A percentile compares a stretch with the other conserved stretches of the same genome.
Conservation (phyloP, 2,888 invertebrate genomes). For the Branchipolynoe longqiensis region DNA sequence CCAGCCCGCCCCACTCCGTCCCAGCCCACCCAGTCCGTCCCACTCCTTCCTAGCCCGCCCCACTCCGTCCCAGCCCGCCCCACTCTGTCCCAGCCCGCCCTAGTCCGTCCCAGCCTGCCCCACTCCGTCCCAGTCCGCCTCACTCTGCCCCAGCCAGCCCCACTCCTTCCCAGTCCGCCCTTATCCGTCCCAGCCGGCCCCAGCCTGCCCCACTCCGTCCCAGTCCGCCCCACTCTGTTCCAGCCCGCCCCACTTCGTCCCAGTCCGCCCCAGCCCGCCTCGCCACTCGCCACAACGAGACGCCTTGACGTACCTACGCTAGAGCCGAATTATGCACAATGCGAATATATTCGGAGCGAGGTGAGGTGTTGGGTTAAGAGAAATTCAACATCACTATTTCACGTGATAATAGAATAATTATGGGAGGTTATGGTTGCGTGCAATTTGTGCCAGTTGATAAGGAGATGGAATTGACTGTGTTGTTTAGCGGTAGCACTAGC, state of each 20-base stretch:
- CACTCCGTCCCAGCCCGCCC: background rate
- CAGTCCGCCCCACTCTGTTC: background rate
- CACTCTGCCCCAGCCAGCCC: background rate
- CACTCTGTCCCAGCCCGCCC: background rate
- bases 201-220: background rate
- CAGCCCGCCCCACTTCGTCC: background rate
- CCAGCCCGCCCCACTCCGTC: background rate
- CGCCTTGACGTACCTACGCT: no score
- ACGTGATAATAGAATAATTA: no score
- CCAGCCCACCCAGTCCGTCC: background rate
- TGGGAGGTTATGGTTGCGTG: no score
- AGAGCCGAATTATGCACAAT: no score
- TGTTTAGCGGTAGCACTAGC: no score
- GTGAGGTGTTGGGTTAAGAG: no score
- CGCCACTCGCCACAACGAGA: no score
- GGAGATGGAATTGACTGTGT: no score
- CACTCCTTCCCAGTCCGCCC: background rate
- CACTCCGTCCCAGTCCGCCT: background rate
- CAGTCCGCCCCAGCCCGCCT: background rate
- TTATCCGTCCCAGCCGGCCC: background rate
- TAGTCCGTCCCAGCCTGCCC: background rate
- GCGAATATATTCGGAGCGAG: no score
- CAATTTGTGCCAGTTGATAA: no score
- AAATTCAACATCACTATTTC: no score
- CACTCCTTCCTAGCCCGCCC: background rate